Base-by-base conservation (phyloP, 2,113 vertebrate species). In the Numenius arquata region DNA sequence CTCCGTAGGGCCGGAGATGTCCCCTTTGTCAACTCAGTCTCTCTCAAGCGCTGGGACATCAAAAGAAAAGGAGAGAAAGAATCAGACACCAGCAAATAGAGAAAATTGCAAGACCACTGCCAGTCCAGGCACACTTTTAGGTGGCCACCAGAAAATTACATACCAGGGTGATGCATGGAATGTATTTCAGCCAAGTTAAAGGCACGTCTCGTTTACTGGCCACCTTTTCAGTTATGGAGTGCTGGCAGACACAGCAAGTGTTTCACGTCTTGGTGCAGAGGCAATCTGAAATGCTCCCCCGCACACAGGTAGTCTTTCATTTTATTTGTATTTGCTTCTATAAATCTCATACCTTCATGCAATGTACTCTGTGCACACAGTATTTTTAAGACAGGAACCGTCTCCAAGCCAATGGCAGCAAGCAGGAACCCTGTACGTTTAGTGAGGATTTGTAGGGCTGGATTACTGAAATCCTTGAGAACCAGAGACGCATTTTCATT, bases 21-120 rank as follows among this genome's bases (percentile, higher is more conserved):
- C 48, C 19, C 0, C 0, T 34, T 30, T 26, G 10, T 16, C 58
- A 61, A 26, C 21, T 40, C 3, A 1, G n/a, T 23, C 27, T 78
- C n/a, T 61, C 52, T 41, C 21, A 34, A 47, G 18, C 40, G 29
- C 27, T 56, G 25, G n/a, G 26, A 65, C 92, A 45, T 3, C 4
- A 19, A 23, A 79, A 73, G 25, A 53, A 27, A 58, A 61, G 27
- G 30, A 55, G 53, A 83, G n/a, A 48, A 84, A 66, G 82, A 85
- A 66, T 61, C 34, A 52, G 63, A 67, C 76, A 61, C 3, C 40
- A 48, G 55, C 8, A 74, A 84, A 48, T 1, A 40, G 56, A 61
- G 25, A 48, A 78, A 65, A n/a, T 8, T 34, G 55, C 25, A 61
- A 58, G 45, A 73, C 5, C 4, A 2, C 5, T 52, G 25, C 25